Evolutionary conservation across 2,797 vertebrate species (phyloP).

Genomic region (Rhadinocentrus ornatus): DNA sequence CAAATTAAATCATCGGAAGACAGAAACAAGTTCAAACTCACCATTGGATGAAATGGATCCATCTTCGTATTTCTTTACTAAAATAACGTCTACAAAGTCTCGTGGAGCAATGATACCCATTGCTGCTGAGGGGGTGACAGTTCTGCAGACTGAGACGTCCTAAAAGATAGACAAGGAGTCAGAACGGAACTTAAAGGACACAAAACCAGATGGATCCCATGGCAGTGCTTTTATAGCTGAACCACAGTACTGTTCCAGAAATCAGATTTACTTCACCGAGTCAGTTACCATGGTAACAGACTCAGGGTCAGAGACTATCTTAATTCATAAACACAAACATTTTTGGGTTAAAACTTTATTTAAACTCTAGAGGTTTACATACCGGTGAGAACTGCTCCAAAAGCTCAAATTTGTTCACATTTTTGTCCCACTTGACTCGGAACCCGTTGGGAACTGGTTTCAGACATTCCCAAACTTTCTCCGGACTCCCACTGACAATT

Average conservation of each 20-base stretch:
- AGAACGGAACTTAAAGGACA: slow-evolving; percentile 12
- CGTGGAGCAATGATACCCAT: slow-evolving; percentile 95
- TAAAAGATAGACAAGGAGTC: slow-evolving; percentile 57
- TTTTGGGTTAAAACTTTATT: background rate
- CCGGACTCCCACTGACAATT: slow-evolving; percentile 78
- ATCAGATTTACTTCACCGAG: too few species aligned
- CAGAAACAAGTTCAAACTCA: slow-evolving; percentile 65
- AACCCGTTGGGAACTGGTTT: slow-evolving; percentile 87
- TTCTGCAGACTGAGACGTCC: slow-evolving; percentile 88
- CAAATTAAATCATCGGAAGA: background rate
- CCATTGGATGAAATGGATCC: slow-evolving; percentile 90
- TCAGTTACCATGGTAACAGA: too few species aligned
- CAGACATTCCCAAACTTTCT: slow-evolving; percentile 89
- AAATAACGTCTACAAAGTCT: slow-evolving; percentile 93
- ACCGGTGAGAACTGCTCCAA: slow-evolving; percentile 88
- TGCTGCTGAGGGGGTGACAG: slow-evolving; percentile 90
- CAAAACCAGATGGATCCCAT: background rate
- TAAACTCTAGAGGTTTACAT: slow-evolving; percentile 52
- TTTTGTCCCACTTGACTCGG: slow-evolving; percentile 92
- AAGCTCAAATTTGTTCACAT: slow-evolving; percentile 88
- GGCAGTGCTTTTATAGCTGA: too few species aligned
- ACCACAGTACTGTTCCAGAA: too few species aligned
- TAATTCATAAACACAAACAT: too few species aligned
- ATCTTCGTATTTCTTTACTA: slow-evolving; percentile 88
- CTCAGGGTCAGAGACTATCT: too few species aligned